Evolutionary conservation across 2,113 vertebrate genomes (phyloP).

Genomic region (Crotophaga sulcirostris): DNA sequence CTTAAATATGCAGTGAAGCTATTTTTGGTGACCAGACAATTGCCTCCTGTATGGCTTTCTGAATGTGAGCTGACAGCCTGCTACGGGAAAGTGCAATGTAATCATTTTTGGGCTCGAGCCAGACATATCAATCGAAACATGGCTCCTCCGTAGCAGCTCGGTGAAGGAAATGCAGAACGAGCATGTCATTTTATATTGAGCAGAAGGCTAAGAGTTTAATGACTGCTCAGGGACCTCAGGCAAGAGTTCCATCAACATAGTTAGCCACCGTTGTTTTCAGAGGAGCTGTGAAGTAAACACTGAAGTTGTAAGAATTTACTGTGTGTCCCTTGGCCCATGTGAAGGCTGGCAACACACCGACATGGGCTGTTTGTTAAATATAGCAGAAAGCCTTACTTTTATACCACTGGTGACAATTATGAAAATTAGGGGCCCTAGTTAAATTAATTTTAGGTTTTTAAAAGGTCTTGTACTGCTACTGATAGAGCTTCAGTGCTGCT

Average conservation of each 20-base stretch:
- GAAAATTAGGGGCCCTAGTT: background rate
- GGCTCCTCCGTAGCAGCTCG: background rate
- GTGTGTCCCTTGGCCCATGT: background rate
- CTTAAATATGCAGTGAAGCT: constrained; percentile 22
- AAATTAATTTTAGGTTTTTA: background rate
- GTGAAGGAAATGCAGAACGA: constrained; percentile 3
- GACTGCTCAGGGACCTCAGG: background rate
- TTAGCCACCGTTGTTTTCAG: background rate
- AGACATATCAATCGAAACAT: constrained; percentile 22
- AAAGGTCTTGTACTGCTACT: background rate
- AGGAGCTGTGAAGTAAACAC: background rate
- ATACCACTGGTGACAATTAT: background rate
- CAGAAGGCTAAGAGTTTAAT: constrained; percentile 31
- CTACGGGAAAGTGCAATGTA: background rate
- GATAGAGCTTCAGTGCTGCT: background rate
- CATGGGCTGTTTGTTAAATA: background rate
- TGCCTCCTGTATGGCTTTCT: background rate
- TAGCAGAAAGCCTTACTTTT: background rate
- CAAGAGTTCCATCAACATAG: constrained; percentile 1
- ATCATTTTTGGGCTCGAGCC: constrained; percentile 19
- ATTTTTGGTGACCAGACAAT: constrained; percentile 44
- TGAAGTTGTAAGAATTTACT: background rate
- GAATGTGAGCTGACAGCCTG: constrained; percentile 24
- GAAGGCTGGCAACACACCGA: background rate
- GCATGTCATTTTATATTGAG: background rate